A percentile compares a stretch with the other conserved stretches of the same genome.
Evolutionary conservation across 2,888 invertebrate genomes (phyloP).

Genomic region (Lissocephala sabroskyi): DNA sequence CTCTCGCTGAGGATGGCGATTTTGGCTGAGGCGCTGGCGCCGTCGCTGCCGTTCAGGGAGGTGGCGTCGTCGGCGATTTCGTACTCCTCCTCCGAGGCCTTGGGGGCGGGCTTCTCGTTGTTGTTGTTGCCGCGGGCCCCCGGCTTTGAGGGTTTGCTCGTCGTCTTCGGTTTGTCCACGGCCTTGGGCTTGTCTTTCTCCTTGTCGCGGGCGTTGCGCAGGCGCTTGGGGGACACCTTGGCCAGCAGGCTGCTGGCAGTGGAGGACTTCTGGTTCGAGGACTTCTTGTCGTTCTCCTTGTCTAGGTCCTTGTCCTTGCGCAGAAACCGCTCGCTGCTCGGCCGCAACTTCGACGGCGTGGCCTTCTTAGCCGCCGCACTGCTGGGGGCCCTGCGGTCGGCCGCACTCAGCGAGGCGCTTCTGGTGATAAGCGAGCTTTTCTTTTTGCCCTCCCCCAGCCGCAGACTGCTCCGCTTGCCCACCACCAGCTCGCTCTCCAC

Average conservation of each 20-base stretch:
- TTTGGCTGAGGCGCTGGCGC: constrained; percentile 68
- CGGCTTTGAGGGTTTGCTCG: too few species aligned
- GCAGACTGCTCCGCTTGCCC: constrained; percentile 46
- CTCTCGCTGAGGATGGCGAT: constrained; percentile 73
- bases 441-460: constrained; percentile 36
- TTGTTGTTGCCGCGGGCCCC: constrained; percentile 34
- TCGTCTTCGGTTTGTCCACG: neutral
- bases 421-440: constrained; percentile 41
- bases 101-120: constrained; percentile 25
- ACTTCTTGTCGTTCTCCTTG: constrained; percentile 41
- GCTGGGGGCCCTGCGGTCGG: constrained; percentile 46
- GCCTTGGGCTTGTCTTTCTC: constrained; percentile 23
- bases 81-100: constrained; percentile 73
- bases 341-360: constrained; percentile 16
- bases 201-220: constrained; percentile 33
- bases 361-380: constrained; percentile 26
- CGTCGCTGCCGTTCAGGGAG: constrained; percentile 70
- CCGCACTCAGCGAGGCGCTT: constrained; percentile 54
- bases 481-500: constrained; percentile 71
- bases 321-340: too few species aligned
- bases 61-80: constrained; percentile 76
- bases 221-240: constrained; percentile 59
- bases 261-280: constrained; percentile 40
- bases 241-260: constrained; percentile 40
- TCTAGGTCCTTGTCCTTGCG: constrained; percentile 16